Evolutionary conservation across 2,888 invertebrate species (phyloP).

Genomic region (Drosophila suboccidentalis): DNA sequence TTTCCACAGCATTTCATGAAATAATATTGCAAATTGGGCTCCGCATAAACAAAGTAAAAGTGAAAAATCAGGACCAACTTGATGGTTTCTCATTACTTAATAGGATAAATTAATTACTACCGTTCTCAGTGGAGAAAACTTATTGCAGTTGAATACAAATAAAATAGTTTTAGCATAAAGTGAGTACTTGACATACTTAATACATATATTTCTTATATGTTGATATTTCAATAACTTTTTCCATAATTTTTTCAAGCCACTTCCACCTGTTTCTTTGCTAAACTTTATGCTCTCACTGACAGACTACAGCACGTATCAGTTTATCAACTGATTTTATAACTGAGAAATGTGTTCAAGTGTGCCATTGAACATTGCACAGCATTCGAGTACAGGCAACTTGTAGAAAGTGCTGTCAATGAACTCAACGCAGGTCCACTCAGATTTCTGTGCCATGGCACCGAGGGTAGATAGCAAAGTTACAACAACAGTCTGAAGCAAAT

Average conservation of each 20-base stretch:
- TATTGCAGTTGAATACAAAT: background rate
- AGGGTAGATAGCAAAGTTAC: slow-evolving; percentile 46
- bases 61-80: background rate
- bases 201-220: background rate
- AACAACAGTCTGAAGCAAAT: slow-evolving; percentile 29
- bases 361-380: slow-evolving; percentile 37
- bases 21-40: background rate
- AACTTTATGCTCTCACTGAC: slow-evolving; percentile 1
- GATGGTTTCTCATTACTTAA: background rate
- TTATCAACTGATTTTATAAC: slow-evolving; percentile 54
- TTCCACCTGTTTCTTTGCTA: slow-evolving; percentile 2
- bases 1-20: background rate
- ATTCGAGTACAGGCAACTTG: slow-evolving; percentile 17
- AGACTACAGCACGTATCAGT: slow-evolving; percentile 14
- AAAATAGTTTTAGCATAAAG: background rate
- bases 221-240: background rate
- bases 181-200: background rate
- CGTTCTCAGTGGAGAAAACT: background rate
- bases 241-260: background rate
- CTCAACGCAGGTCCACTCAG: slow-evolving; percentile 35
- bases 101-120: background rate
- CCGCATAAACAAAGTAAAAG: background rate
- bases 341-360: slow-evolving; percentile 40
- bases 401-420: slow-evolving; percentile 38
- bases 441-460: background rate